A percentile compares a stretch with the other conserved stretches of the same genome.
phyloP scores from a whole-genome alignment of 1,140 invertebrate species.

The Antheraea pernyi region DNA sequence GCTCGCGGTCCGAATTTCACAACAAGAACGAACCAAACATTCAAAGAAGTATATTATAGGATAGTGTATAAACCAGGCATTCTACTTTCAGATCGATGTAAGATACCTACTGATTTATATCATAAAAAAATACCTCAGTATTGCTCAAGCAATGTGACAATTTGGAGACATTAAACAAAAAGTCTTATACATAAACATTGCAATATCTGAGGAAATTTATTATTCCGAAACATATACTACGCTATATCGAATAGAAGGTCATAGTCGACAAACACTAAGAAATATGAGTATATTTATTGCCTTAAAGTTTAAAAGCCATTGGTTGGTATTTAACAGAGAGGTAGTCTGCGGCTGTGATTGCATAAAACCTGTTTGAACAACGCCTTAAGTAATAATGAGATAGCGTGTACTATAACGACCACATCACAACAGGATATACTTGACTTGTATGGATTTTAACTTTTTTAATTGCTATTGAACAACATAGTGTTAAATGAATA shows the following conservation, averaged over 20 bases:
- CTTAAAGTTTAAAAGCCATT: conserved; percentile 34
- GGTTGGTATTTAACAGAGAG: conserved; percentile 40
- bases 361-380: conserved; percentile 40
- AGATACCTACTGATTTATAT: neutral
- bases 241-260: conserved; percentile 9
- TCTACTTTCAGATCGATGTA: conserved; percentile 9
- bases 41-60: conserved; percentile 21
- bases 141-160: neutral
- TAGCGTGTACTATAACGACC: neutral
- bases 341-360: conserved; percentile 26
- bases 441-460: neutral
- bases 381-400: conserved; percentile 24
- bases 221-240: neutral
- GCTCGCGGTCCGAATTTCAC: conserved; percentile 65
- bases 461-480: too few relatives aligned
- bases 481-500: too few relatives aligned
- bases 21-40: conserved; percentile 57
- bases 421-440: neutral
- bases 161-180: neutral
- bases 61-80: neutral
- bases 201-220: neutral
- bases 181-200: neutral
- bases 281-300: conserved; percentile 14
- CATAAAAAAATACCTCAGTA: neutral
- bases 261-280: neutral